A percentile compares a stretch with the other conserved stretches of the same genome.
phyloP scores from a whole-genome alignment of 1,140 invertebrate species.

The Ostrea denselamellosa region DNA sequence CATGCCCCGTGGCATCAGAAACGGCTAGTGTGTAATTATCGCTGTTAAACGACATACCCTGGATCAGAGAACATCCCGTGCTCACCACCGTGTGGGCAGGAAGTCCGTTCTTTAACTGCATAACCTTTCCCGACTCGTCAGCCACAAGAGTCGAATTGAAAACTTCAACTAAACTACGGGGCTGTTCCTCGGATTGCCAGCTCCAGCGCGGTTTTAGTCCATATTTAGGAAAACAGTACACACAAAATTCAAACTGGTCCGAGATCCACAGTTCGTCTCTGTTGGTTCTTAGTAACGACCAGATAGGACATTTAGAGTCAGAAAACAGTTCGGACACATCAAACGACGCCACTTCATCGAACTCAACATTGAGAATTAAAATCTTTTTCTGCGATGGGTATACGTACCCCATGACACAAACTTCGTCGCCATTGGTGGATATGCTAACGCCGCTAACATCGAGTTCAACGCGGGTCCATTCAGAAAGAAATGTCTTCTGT shows the following conservation, averaged over 20 bases:
- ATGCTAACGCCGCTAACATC: background rate
- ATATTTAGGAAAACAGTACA: constrained; percentile 14
- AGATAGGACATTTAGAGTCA: constrained; percentile 4
- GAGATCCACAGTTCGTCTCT: background rate
- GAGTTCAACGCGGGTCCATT: background rate
- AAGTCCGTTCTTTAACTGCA: background rate
- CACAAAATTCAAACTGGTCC: constrained; percentile 8
- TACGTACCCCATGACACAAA: background rate
- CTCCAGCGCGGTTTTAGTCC: background rate
- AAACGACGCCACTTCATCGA: background rate
- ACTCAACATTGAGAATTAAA: constrained; percentile 6
- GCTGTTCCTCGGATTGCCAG: background rate
- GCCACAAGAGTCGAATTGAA: background rate
- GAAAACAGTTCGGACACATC: background rate
- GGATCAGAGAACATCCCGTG: background rate
- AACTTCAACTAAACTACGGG: background rate
- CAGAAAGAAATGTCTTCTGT: background rate
- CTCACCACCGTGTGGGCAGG: background rate
- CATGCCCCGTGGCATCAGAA: background rate
- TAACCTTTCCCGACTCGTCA: background rate
- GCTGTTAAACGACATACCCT: constrained; percentile 17
- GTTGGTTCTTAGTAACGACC: background rate
- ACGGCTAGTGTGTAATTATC: constrained; percentile 6
- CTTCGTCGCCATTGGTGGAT: background rate
- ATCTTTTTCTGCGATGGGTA: constrained; percentile 16